Evolutionary conservation across 2,797 vertebrate genomes (phyloP).

Genomic region (Myoxocephalus aenaeus): DNA sequence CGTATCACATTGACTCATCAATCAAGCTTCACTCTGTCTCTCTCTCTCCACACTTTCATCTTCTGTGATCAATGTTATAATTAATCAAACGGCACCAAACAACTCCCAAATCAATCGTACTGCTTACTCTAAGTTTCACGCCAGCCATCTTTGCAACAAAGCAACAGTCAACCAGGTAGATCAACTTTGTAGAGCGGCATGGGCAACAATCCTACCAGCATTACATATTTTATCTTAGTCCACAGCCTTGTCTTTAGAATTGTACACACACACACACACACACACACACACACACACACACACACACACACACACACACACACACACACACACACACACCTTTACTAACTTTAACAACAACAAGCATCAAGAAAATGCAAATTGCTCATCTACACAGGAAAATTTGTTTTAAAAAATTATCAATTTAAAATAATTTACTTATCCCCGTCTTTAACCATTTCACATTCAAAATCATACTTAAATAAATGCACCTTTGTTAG

Average conservation of each 20-base stretch:
- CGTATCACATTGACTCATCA: conserved; percentile 56
- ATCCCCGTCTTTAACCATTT: background rate
- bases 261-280: background rate
- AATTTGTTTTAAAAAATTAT: background rate
- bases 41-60: conserved; percentile 28
- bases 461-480: background rate
- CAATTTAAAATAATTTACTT: background rate
- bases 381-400: background rate
- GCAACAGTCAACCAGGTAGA: conserved; percentile 24
- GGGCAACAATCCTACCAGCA: background rate
- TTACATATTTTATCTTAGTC: conserved; percentile 2
- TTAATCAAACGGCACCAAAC: conserved; percentile 51
- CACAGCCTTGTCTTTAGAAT: background rate
- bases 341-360: background rate
- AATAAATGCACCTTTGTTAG: background rate
- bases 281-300: no score
- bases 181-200: background rate
- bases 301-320: background rate
- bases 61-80: conserved; percentile 55
- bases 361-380: background rate
- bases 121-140: conserved; percentile 31
- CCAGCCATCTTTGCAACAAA: conserved; percentile 32
- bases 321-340: background rate
- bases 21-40: conserved; percentile 43
- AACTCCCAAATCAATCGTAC: conserved; percentile 31